Evolutionary conservation across 2,888 invertebrate genomes (phyloP).

Genomic region (Mermis nigrescens): DNA sequence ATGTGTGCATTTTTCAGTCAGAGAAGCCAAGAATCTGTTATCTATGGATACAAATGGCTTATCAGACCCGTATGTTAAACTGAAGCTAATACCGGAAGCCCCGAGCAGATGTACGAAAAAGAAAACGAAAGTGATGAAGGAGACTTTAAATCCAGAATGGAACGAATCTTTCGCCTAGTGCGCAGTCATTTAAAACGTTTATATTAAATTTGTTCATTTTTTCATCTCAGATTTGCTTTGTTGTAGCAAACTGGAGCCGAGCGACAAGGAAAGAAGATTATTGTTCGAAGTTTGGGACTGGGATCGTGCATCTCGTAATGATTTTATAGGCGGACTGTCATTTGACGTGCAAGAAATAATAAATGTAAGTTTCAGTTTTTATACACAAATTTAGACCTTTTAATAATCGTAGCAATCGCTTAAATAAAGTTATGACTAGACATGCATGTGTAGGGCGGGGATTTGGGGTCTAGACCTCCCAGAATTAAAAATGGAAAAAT

Average conservation of each 20-base stretch:
- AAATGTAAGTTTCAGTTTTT: constrained; percentile 32
- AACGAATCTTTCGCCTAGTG: constrained; percentile 80
- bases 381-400: neutral
- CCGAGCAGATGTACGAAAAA: constrained; percentile 43
- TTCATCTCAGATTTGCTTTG: neutral
- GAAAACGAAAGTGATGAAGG: constrained; percentile 93
- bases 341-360: constrained; percentile 77
- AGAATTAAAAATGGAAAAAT: no score
- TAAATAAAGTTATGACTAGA: no score
- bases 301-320: constrained; percentile 96
- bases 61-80: constrained; percentile 95
- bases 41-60: constrained; percentile 99
- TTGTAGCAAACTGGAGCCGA: constrained; percentile 63
- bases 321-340: constrained; percentile 97
- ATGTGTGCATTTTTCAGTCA: no score
- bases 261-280: constrained; percentile 84
- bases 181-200: neutral
- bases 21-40: constrained; percentile 85
- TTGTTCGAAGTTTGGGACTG: constrained; percentile 97
- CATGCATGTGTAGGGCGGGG: no score
- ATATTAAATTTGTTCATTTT: constrained; percentile 36
- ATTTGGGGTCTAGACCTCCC: no score
- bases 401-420: neutral
- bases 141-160: constrained; percentile 88
- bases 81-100: constrained; percentile 67